These are phyloP conservation scores for Crypturellus tataupa DNA, from an alignment of 2,797 vertebrate species.

Conservation along the genomic window DNA sequence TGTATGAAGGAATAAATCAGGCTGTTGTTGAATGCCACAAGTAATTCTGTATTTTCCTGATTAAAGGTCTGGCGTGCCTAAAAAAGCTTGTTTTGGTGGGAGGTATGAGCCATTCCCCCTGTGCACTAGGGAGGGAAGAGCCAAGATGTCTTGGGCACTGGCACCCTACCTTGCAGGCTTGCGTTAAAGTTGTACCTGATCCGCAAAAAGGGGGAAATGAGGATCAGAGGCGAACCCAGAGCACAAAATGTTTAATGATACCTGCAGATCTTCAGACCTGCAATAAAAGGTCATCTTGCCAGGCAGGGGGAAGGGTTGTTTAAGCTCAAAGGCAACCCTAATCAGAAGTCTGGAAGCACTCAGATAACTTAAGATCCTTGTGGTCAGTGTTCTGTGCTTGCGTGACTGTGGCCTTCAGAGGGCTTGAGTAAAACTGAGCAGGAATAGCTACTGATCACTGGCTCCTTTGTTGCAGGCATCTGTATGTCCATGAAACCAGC, in stretches of 20 bases:
- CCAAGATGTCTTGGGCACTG: neutral
- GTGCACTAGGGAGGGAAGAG: neutral
- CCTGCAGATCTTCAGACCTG: neutral
- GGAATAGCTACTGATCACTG: neutral
- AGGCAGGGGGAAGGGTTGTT: neutral
- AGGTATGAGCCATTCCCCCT: neutral
- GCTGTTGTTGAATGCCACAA: neutral
- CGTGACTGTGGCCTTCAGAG: rapidly evolving
- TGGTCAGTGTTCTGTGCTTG: neutral
- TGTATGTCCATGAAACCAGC: neutral
- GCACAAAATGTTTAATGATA: rapidly evolving
- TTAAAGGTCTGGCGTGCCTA: neutral
- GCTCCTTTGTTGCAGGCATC: neutral
- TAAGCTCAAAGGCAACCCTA: neutral
- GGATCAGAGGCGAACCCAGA: neutral
- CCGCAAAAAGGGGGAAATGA: neutral
- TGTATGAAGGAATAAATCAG: neutral
- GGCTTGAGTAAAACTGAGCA: neutral
- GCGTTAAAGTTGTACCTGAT: neutral
- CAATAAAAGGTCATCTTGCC: neutral
- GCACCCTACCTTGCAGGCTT: too few species aligned
- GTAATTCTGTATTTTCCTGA: rapidly evolving
- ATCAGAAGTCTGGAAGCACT: neutral
- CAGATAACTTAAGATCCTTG: neutral
- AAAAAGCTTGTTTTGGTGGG: neutral